Percentiles rank a stretch among this genome's conserved stretches.
Conservation (phyloP, 2,113 vertebrate species). For the Vidua chalybeata region DNA sequence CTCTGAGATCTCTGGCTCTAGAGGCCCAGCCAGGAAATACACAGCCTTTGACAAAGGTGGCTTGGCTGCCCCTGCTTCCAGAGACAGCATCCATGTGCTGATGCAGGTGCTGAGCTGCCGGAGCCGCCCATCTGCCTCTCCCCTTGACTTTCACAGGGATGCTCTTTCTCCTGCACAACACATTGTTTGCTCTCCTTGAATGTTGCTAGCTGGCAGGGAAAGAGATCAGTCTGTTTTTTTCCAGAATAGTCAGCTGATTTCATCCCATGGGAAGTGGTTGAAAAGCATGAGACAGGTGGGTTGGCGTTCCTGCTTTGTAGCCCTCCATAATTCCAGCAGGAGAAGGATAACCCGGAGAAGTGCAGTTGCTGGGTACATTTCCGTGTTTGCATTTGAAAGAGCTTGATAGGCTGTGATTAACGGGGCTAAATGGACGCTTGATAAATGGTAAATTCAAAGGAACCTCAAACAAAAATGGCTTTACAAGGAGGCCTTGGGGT, state of each 20-base stretch:
- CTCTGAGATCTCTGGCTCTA: background rate
- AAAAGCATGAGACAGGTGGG: slow-evolving; percentile 32
- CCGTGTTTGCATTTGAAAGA: slow-evolving; percentile 68
- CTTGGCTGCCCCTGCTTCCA: background rate
- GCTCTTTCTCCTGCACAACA: background rate
- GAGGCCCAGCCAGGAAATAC: background rate
- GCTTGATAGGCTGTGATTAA: slow-evolving; percentile 69
- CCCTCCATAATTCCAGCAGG: slow-evolving; percentile 55
- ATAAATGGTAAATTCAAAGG: slow-evolving; percentile 36
- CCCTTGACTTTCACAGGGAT: background rate
- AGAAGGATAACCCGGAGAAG: slow-evolving; percentile 43
- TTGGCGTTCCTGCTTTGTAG: background rate
- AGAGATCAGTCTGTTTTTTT: background rate
- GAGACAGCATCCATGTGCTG: background rate
- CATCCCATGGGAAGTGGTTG: slow-evolving; percentile 19
- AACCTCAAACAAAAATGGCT: slow-evolving; percentile 40
- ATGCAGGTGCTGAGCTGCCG: background rate
- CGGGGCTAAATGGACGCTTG: slow-evolving; percentile 58
- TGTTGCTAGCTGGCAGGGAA: background rate
- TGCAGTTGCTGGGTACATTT: slow-evolving; percentile 51
- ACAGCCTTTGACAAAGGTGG: background rate
- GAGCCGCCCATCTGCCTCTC: background rate
- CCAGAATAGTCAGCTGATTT: background rate
- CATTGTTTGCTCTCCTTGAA: background rate
- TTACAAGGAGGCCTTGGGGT: slow-evolving; percentile 15